A percentile compares a stretch with the other conserved stretches of the same genome.
These are phyloP conservation scores for Byasa hedistus DNA, from an alignment of 2,888 invertebrate species.

Conservation along the genomic window DNA sequence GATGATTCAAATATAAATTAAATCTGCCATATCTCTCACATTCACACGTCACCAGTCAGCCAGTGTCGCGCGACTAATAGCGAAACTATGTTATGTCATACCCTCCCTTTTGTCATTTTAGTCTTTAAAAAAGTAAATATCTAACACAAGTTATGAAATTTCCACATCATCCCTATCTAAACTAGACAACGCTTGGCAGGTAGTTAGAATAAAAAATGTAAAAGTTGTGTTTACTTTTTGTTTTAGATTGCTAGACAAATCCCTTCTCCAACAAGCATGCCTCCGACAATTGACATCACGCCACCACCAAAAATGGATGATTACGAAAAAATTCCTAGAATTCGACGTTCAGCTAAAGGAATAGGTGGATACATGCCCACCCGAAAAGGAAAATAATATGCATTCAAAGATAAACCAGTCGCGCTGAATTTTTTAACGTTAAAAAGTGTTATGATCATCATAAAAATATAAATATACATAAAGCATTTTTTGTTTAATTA, in stretches of 20 bases:
- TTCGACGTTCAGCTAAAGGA: constrained; percentile 62
- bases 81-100: too few relatives aligned
- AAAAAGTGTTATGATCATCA: neutral
- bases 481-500: neutral
- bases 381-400: constrained; percentile 58
- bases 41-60: too few relatives aligned
- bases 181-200: too few relatives aligned
- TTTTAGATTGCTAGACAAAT: constrained; percentile 56
- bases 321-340: constrained; percentile 35
- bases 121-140: too few relatives aligned
- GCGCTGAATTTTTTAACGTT: constrained; percentile 1
- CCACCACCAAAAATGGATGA: constrained; percentile 38
- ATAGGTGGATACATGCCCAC: constrained; percentile 66
- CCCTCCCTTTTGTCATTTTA: too few relatives aligned
- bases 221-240: neutral
- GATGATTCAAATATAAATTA: too few relatives aligned
- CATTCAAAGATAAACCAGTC: constrained; percentile 30
- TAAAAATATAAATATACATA: neutral
- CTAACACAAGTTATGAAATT: too few relatives aligned
- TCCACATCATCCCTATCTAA: too few relatives aligned
- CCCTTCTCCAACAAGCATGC: constrained; percentile 34
- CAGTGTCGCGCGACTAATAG: too few relatives aligned
- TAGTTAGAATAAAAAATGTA: neutral
- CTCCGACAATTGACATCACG: constrained; percentile 32
- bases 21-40: too few relatives aligned